Evolutionary conservation across 2,888 invertebrate genomes (phyloP).

Genomic region (Parnassius mnemosyne): DNA sequence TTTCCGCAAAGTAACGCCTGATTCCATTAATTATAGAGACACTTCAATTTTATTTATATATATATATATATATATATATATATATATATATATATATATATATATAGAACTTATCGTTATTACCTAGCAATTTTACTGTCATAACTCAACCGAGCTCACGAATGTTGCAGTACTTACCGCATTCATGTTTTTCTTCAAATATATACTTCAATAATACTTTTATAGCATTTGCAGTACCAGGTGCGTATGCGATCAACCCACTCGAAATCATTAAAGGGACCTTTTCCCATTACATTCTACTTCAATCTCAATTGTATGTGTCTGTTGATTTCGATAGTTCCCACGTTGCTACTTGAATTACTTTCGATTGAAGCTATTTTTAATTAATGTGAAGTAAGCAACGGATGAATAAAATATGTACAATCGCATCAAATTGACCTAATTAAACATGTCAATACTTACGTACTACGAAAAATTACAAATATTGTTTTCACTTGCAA

Average conservation of each 20-base stretch:
- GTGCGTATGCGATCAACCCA: conserved; percentile 21
- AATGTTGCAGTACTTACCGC: conserved; percentile 14
- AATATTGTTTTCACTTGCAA: too few relatives aligned
- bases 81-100: too few relatives aligned
- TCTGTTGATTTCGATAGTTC: conserved; percentile 9
- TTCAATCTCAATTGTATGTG: conserved; percentile 16
- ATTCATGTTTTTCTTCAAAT: conserved; percentile 12
- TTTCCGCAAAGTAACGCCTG: too few relatives aligned
- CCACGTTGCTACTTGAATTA: conserved; percentile 13
- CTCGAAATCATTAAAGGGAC: conserved; percentile 20
- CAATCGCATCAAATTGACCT: too few relatives aligned
- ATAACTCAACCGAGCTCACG: conserved; percentile 7
- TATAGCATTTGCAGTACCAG: conserved; percentile 17
- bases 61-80: too few relatives aligned
- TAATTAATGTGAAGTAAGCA: too few relatives aligned
- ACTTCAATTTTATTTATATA: too few relatives aligned
- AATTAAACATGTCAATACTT: too few relatives aligned
- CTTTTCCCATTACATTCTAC: conserved; percentile 19
- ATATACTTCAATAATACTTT: conserved; percentile 16
- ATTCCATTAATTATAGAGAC: too few relatives aligned
- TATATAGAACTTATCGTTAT: too few relatives aligned
- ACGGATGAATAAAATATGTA: too few relatives aligned
- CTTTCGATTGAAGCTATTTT: background rate
- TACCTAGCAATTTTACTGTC: background rate
- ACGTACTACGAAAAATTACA: too few relatives aligned